phyloP scores from a whole-genome alignment of 2,797 vertebrate species.

The Gadopsis marmoratus region DNA sequence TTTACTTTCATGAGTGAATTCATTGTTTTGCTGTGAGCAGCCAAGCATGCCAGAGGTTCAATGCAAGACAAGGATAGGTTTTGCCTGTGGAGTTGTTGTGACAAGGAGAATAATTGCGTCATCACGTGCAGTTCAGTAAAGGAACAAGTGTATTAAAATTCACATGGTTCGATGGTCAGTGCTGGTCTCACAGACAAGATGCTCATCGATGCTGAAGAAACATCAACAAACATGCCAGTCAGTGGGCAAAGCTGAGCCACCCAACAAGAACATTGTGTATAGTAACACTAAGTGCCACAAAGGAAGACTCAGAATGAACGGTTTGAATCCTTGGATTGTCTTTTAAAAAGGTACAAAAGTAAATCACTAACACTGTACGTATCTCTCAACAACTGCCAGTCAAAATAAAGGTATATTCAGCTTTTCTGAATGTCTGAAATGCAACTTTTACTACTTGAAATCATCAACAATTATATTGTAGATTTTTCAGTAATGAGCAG shows the following conservation, averaged over 20 bases:
- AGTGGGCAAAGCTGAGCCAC: slow-evolving; percentile 13
- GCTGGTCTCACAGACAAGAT: slow-evolving; percentile 46
- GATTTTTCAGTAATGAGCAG: background rate
- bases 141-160: slow-evolving; percentile 38
- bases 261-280: slow-evolving; percentile 1
- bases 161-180: slow-evolving; percentile 51
- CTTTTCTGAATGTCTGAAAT: background rate
- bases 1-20: slow-evolving; percentile 35
- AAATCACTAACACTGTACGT: background rate
- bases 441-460: background rate
- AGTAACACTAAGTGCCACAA: background rate
- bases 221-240: slow-evolving; percentile 33
- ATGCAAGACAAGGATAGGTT: slow-evolving; percentile 30
- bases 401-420: background rate
- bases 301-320: background rate
- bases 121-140: slow-evolving; percentile 46
- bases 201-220: slow-evolving; percentile 49
- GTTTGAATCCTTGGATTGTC: background rate
- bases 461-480: background rate
- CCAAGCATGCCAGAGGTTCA: slow-evolving; percentile 40
- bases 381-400: background rate
- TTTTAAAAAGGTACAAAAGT: background rate
- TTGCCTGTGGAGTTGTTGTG: slow-evolving; percentile 49
- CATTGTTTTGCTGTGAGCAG: slow-evolving; percentile 36
- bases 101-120: slow-evolving; percentile 58